Evolutionary conservation across 2,888 invertebrate genomes (phyloP).

Genomic region (Chrysolina haemoptera): DNA sequence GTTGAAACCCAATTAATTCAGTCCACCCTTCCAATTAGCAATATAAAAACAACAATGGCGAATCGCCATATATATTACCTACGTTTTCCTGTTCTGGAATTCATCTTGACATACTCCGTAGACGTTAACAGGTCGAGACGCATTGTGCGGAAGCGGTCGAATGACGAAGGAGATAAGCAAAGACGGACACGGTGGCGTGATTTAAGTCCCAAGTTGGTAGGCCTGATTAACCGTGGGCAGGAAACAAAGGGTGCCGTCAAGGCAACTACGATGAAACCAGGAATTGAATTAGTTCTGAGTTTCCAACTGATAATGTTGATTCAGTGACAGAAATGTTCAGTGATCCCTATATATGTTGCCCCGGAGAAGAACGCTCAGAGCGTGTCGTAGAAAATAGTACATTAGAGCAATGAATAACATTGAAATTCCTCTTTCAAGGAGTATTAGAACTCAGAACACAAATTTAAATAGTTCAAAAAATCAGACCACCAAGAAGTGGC

Average conservation of each 20-base stretch:
- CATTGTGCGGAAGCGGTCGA: slow-evolving; percentile 65
- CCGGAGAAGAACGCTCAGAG: too few species aligned
- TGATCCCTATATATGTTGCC: too few species aligned
- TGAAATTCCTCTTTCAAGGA: too few species aligned
- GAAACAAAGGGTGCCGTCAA: slow-evolving; percentile 55
- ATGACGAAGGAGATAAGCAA: slow-evolving; percentile 56
- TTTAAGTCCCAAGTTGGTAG: slow-evolving; percentile 60
- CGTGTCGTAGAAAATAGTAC: too few species aligned
- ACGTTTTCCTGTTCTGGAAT: slow-evolving; percentile 39
- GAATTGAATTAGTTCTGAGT: slow-evolving; percentile 3
- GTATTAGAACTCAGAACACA: too few species aligned
- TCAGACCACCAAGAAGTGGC: too few species aligned
- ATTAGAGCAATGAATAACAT: too few species aligned
- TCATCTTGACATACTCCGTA: slow-evolving; percentile 47
- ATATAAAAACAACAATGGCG: slow-evolving; percentile 47
- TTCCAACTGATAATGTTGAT: background rate
- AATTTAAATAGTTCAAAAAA: too few species aligned
- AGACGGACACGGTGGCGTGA: slow-evolving; percentile 55
- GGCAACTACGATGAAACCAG: slow-evolving; percentile 30
- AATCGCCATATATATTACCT: slow-evolving; percentile 37
- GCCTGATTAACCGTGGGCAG: slow-evolving; percentile 60
- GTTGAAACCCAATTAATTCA: slow-evolving; percentile 47
- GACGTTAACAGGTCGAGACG: slow-evolving; percentile 52
- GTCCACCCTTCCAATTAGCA: slow-evolving; percentile 43
- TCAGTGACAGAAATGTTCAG: too few species aligned